Percentiles rank a stretch among this genome's conserved stretches.
Evolutionary conservation across 2,888 invertebrate genomes (phyloP).

Genomic region (Rhagonycha lutea): DNA sequence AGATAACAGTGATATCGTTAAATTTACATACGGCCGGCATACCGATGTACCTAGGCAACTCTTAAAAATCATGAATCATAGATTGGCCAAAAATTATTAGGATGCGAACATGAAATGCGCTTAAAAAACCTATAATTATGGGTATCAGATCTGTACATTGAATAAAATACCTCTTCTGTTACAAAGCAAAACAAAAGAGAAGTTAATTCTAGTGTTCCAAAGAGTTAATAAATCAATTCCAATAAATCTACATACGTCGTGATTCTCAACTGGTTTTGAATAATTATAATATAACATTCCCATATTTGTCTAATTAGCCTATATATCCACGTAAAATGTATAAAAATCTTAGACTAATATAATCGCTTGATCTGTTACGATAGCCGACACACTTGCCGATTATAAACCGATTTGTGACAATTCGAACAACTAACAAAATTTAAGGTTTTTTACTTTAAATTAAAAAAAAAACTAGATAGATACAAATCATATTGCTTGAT

Average conservation of each 20-base stretch:
- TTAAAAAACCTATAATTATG: slow-evolving; percentile 32
- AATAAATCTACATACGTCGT: slow-evolving; percentile 31
- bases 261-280: slow-evolving; percentile 33
- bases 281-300: slow-evolving; percentile 26
- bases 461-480: neutral
- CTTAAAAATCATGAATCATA: slow-evolving; percentile 22
- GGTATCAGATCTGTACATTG: slow-evolving; percentile 37
- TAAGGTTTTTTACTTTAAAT: neutral
- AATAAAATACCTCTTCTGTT: slow-evolving; percentile 32
- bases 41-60: neutral
- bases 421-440: neutral
- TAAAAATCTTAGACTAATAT: neutral
- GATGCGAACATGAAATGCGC: slow-evolving; percentile 18
- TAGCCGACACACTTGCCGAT: neutral
- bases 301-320: neutral
- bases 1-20: neutral
- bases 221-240: slow-evolving; percentile 36
- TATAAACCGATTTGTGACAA: neutral
- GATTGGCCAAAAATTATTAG: slow-evolving; percentile 15
- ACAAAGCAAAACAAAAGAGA: slow-evolving; percentile 17
- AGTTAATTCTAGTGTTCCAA: slow-evolving; percentile 37
- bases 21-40: neutral
- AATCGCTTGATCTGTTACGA: neutral
- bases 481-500: neutral
- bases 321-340: neutral